A percentile compares a stretch with the other conserved stretches of the same genome.
phyloP scores from a whole-genome alignment of 1,140 invertebrate genomes.

The Probaryconus sp. region DNA sequence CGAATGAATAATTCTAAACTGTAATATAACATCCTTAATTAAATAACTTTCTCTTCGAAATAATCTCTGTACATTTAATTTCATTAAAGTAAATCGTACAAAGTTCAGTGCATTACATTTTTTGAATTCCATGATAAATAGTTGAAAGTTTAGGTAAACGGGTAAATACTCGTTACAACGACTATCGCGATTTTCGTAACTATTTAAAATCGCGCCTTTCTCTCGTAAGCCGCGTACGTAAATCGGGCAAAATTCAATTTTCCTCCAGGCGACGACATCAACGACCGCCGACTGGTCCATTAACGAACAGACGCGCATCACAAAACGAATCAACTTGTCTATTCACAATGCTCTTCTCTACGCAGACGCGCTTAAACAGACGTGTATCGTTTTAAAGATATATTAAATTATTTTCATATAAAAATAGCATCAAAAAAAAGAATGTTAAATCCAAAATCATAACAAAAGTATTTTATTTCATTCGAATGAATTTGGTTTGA shows the following conservation, averaged over 20 bases:
- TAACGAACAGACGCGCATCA: slow-evolving; percentile 36
- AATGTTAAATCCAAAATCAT: no score
- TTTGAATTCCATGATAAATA: slow-evolving; percentile 48
- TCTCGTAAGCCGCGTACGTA: slow-evolving; percentile 36
- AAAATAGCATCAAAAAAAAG: no score
- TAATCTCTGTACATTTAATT: no score
- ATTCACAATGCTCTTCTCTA: slow-evolving; percentile 25
- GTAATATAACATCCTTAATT: no score
- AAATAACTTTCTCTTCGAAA: no score
- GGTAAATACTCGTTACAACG: slow-evolving; percentile 6
- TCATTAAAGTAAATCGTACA: no score
- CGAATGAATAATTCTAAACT: no score
- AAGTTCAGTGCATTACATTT: slow-evolving; percentile 46
- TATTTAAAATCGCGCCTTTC: slow-evolving; percentile 39
- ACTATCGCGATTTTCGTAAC: slow-evolving; percentile 37
- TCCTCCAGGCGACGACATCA: slow-evolving; percentile 13
- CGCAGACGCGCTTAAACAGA: background rate
- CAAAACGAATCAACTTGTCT: slow-evolving; percentile 44
- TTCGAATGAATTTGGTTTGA: no score
- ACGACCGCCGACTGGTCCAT: slow-evolving; percentile 36
- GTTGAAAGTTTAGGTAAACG: slow-evolving; percentile 38
- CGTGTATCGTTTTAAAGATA: background rate
- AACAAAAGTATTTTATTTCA: no score
- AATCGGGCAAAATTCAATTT: slow-evolving; percentile 46
- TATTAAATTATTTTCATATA: background rate